Evolutionary conservation across 2,797 vertebrate genomes (phyloP), one percentile per base, ranked within the genome.

Genomic region (Myiothlypis coronata): DNA sequence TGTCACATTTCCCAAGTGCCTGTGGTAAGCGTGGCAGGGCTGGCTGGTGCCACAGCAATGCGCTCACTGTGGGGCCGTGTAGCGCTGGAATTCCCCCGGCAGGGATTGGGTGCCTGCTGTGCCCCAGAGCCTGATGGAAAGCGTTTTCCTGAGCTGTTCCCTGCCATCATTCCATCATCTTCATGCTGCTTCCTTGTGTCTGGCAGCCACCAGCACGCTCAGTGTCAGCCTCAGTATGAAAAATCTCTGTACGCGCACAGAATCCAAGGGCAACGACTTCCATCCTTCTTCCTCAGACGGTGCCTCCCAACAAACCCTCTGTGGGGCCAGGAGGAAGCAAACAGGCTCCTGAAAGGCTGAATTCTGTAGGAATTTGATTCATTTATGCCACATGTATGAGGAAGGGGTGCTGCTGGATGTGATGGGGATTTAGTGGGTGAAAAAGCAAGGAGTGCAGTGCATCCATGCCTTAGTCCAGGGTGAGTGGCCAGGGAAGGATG

Each of bases 201-300:
- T 72, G 75, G 68, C 57, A 77, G 72, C 69, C 11, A 3, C 49
- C 56, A 30, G 90, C 53, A 57, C 27, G 21, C 67, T 81, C 47
- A 3, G 59, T 39, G 72, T 78, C 65, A 59, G 52, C 46, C n/a
- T 18, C 30, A 4, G 47, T 0, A 1, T 26, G 64, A 57, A 41
- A 61, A 74, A 82, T 27, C 9, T 56, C 35, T 1, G 2, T 6
- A 0, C 4, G 12, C 37, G 50, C n/a, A 9, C 37, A 30, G 4
- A 44, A 32, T 19, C 35, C 4, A 2, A 56, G 41, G 1, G 2
- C 18, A 11, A 1, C 0, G 0, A 8, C 20, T 68, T 77, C 77
- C 44, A 22, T 70, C 56, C 72, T 78, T 55, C 68, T 89, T 35
- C 41, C 65, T 69, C 39, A 14, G 70, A 10, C 0, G 0, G 49